Conservation (phyloP, 2,797 vertebrate species). For the Coreius guichenoti region DNA sequence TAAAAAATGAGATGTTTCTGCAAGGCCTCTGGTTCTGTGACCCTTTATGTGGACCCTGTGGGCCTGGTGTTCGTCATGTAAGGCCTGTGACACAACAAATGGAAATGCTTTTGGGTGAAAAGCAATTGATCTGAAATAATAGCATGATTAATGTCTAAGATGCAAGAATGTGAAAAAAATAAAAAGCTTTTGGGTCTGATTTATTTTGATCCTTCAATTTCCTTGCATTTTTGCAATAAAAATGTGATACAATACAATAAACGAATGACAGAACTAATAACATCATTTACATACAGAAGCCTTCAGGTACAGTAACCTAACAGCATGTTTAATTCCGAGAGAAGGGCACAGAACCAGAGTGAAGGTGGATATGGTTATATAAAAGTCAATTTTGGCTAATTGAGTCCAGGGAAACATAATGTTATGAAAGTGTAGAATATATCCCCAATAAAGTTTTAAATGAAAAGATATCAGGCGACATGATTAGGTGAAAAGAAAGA, state of each 20-base stretch:
- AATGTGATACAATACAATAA: background rate
- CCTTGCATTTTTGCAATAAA: background rate
- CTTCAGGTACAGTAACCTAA: background rate
- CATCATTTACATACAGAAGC: background rate
- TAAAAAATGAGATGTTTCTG: background rate
- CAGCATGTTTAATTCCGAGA: background rate
- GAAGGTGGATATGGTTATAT: background rate
- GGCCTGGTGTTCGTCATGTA: background rate
- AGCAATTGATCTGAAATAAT: constrained; percentile 16
- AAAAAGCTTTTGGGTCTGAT: background rate
- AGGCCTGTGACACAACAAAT: background rate
- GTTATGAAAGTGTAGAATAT: background rate
- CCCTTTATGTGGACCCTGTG: background rate
- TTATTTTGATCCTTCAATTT: background rate
- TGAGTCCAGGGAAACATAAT: background rate
- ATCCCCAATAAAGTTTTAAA: background rate
- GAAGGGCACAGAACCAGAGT: background rate
- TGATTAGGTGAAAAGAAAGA: background rate
- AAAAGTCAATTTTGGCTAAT: background rate
- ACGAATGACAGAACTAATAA: background rate
- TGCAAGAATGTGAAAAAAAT: background rate
- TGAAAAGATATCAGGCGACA: background rate
- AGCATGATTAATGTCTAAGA: background rate
- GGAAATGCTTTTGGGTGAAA: background rate
- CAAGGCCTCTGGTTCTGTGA: background rate